These are phyloP conservation scores for Crioceris asparagi DNA, from an alignment of 2,888 invertebrate genomes.

Conservation along the genomic window DNA sequence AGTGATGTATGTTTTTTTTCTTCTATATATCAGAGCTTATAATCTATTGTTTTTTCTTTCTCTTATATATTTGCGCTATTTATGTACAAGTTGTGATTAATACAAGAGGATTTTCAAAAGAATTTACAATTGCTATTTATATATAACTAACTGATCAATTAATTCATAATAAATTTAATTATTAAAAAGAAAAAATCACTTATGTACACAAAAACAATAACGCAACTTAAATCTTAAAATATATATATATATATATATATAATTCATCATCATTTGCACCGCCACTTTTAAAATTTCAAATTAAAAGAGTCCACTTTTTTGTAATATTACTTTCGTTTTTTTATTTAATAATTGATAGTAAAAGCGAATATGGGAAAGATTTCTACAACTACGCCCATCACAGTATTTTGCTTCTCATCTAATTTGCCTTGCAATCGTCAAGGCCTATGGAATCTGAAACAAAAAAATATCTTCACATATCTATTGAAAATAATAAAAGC, in stretches of 20 bases:
- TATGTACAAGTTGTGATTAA: not conserved
- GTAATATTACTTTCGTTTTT: too few species aligned
- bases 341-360: slow-evolving; percentile 23
- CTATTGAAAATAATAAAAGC: not conserved
- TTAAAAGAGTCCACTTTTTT: too few species aligned
- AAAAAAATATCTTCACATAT: slow-evolving; percentile 25
- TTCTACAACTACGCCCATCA: slow-evolving; percentile 39
- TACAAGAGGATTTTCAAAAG: too few species aligned
- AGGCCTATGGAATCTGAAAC: slow-evolving; percentile 64
- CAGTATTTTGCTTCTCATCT: slow-evolving; percentile 39
- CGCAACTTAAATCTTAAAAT: too few species aligned
- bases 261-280: too few species aligned
- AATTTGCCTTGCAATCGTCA: slow-evolving; percentile 56
- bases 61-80: not conserved
- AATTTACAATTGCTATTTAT: slow-evolving; percentile 29
- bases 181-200: slow-evolving; percentile 33
- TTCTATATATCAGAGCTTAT: too few species aligned
- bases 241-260: too few species aligned
- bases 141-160: slow-evolving; percentile 12
- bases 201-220: too few species aligned
- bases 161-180: slow-evolving; percentile 10
- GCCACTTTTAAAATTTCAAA: too few species aligned
- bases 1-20: too few species aligned
- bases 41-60: too few species aligned
- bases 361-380: slow-evolving; percentile 36